Percentiles rank a stretch among this genome's conserved stretches.
phyloP scores from a whole-genome alignment of 2,797 vertebrate genomes.

The Percopsis omiscomaycus region DNA sequence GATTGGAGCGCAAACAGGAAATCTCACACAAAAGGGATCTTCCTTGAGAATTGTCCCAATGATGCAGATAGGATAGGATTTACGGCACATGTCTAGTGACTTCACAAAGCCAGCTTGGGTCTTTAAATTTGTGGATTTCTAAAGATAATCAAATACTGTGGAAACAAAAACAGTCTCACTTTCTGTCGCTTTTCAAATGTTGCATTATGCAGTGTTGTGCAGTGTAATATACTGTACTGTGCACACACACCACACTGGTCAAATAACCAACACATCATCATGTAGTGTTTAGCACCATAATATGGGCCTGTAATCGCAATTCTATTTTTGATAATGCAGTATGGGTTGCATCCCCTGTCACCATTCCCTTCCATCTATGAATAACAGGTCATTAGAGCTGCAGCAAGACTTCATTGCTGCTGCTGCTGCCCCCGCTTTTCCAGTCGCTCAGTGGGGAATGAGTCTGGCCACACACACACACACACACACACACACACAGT shows the following conservation, averaged over 20 bases:
- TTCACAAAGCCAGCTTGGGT: background rate
- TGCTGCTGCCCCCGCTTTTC: constrained; percentile 23
- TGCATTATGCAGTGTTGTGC: too few species aligned
- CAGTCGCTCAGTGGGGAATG: constrained; percentile 24
- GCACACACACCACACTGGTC: too few species aligned
- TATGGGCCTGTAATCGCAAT: constrained; percentile 35
- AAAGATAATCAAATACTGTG: background rate
- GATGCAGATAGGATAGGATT: constrained; percentile 7
- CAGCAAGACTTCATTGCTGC: constrained; percentile 19
- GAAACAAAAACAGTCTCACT: background rate
- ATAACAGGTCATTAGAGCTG: constrained; percentile 44
- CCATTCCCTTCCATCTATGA: constrained; percentile 30
- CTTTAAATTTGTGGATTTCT: background rate
- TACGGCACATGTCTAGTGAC: background rate
- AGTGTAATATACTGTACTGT: too few species aligned
- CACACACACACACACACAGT: constrained; percentile 11
- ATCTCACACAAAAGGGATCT: constrained; percentile 12
- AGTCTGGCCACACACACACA: constrained; percentile 15
- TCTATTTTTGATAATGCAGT: constrained; percentile 42
- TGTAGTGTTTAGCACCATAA: background rate
- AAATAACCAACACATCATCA: too few species aligned
- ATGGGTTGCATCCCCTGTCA: constrained; percentile 29
- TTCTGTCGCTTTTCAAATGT: background rate
- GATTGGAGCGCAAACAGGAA: constrained; percentile 22
- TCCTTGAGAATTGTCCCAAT: background rate